phyloP scores from a whole-genome alignment of 2,888 invertebrate species.

The Calameuta pallipes region DNA sequence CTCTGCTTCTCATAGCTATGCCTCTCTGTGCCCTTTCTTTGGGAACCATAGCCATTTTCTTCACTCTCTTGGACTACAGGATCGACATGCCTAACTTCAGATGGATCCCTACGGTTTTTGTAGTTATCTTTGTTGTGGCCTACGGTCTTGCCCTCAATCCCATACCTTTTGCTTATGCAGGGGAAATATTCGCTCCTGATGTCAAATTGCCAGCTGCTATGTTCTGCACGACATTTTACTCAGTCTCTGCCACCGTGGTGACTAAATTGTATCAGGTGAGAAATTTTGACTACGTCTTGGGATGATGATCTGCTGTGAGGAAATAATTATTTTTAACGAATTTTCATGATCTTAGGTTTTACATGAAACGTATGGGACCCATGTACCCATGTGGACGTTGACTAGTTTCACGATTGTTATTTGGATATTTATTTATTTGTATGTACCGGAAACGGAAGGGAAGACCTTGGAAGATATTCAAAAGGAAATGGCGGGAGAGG shows the following conservation, averaged over 20 bases:
- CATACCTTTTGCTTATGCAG: constrained; percentile 58
- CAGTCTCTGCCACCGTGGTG: constrained; percentile 48
- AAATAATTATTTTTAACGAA: background rate
- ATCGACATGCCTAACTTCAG: constrained; percentile 45
- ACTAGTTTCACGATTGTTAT: constrained; percentile 51
- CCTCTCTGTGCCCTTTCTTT: constrained; percentile 50
- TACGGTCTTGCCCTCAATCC: constrained; percentile 61
- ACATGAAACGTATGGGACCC: constrained; percentile 50
- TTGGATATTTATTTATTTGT: constrained; percentile 57
- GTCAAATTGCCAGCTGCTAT: constrained; percentile 60
- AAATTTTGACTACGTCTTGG: background rate
- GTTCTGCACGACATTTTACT: constrained; percentile 57
- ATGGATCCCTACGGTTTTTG: constrained; percentile 58
- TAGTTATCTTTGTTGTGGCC: constrained; percentile 53
- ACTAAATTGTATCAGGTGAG: constrained; percentile 61
- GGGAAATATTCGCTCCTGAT: constrained; percentile 60
- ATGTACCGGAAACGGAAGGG: constrained; percentile 62
- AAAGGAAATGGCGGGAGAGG: constrained; percentile 43
- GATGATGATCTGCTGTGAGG: background rate
- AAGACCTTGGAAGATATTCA: constrained; percentile 62
- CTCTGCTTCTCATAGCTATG: constrained; percentile 48
- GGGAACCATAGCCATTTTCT: constrained; percentile 50
- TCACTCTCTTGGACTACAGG: constrained; percentile 43
- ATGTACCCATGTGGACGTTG: constrained; percentile 55
- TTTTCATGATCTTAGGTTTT: constrained; percentile 40